Base-by-base conservation (phyloP, 2,797 vertebrate species). In the Carcharodon carcharias region DNA sequence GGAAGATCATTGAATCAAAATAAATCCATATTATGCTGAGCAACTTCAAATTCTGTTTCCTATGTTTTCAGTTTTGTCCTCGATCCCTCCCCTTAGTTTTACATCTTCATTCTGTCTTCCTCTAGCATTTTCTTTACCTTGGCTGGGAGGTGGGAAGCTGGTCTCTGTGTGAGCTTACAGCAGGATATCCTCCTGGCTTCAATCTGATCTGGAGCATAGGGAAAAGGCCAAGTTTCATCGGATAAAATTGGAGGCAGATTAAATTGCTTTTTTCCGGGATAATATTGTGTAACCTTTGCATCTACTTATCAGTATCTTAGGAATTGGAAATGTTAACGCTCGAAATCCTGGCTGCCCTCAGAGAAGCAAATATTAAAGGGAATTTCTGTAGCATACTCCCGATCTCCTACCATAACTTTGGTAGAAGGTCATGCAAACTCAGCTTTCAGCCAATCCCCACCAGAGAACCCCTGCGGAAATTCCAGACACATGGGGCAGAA, bases 101-200 rank as follows among this genome's bases (percentile, higher is more conserved):
- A 91, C 28, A 18, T 61, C 88, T 61, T 61, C 88, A n/a, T 61
- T n/a, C 88, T 54, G 54, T 89, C 35, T 91, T 91, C 56, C 88
- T 91, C 56, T 21, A 35, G 54, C 28, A 58, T 54, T 89, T 56
- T 35, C 87, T 35, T 89, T 89, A 61, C 56, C 54, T 91, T n/a
- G 58, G 56, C 88, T 91, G 58, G 12, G 56, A 61, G 56, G 88
- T 91, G 58, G 88, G 88, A 91, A 91, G n/a, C 28, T 91, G 35
- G 35, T 61, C 4, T 91, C 88, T 91, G 56, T n/a, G 88, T 58
- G 31, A 91, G 56, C 88, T 35, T 91, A 61, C 56, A 35, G 4
- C 88, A 91, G 88, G 88, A 91, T 91, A 91, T 91, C 88, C 88
- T 61, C 56, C 56, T 91, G 26, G 4, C 56, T 61, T 91, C 56